A percentile compares a stretch with the other conserved stretches of the same genome.
phyloP scores from a whole-genome alignment of 2,888 invertebrate genomes.

The Euplexia lucipara region DNA sequence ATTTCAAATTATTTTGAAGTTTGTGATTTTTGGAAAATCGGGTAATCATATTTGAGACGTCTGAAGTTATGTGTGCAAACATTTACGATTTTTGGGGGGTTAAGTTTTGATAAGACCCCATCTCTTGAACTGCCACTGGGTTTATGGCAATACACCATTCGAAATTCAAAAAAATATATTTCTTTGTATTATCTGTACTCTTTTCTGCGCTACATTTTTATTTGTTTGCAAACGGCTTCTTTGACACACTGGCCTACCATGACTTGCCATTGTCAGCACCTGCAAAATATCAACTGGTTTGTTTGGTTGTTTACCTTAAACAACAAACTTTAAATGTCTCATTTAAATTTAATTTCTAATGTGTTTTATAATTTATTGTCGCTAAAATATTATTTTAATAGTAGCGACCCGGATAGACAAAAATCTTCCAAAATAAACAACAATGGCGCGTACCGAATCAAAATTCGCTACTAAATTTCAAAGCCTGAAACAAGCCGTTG shows the following conservation, averaged over 20 bases:
- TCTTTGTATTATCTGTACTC: no score
- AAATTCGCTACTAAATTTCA: background rate
- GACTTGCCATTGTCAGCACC: conserved; percentile 15
- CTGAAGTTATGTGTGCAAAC: no score
- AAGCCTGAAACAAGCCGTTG: no score
- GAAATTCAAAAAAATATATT: no score
- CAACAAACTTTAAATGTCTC: conserved; percentile 5
- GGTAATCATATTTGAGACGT: no score
- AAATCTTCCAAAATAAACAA: background rate
- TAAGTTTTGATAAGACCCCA: no score
- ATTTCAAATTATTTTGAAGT: no score
- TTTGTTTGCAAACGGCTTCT: background rate
- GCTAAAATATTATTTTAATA: background rate
- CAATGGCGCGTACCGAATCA: background rate
- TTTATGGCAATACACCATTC: no score
- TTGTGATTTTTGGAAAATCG: no score
- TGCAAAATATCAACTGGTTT: conserved; percentile 28
- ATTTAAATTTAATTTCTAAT: conserved; percentile 18
- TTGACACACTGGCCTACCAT: background rate
- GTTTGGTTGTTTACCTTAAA: background rate
- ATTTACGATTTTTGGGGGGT: no score
- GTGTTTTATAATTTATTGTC: conserved; percentile 5
- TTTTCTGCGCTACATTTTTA: no score
- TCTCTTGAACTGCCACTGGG: no score
- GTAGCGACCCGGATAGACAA: conserved; percentile 18